These are phyloP conservation scores for Tapera naevia DNA, from an alignment of 2,797 vertebrate genomes.

Conservation along the genomic window DNA sequence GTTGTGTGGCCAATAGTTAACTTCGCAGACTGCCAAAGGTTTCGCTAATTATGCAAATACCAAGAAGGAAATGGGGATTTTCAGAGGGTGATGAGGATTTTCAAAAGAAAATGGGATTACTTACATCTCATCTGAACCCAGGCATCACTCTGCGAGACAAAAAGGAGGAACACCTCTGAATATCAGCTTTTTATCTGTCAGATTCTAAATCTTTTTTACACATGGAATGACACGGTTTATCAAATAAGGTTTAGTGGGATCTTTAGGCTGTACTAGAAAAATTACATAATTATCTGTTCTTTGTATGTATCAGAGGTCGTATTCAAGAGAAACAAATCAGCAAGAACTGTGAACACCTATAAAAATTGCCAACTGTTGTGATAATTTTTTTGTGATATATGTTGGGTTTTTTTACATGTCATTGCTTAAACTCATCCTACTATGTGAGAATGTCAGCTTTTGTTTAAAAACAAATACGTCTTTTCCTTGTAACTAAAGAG, in stretches of 20 bases:
- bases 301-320: not conserved
- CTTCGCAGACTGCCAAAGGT: not conserved
- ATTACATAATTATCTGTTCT: not conserved
- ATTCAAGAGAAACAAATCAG: not conserved
- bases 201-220: not conserved
- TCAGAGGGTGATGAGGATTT: not conserved
- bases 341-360: not conserved
- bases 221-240: not conserved
- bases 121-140: not conserved
- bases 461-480: not conserved
- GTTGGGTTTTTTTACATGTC: not conserved
- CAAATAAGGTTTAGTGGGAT: not conserved
- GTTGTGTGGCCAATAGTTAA: not conserved
- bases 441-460: not conserved
- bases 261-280: not conserved
- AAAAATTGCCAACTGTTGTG: not conserved
- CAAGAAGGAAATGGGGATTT: slow-evolving; percentile 41
- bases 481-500: not conserved
- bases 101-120: not conserved
- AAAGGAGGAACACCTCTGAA: not conserved
- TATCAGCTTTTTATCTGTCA: not conserved
- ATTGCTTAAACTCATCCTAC: not conserved
- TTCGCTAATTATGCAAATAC: slow-evolving; percentile 35
- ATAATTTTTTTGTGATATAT: not conserved
- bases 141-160: not conserved